Conservation (phyloP, 2,797 vertebrate species). For the Notamacropus eugenii region DNA sequence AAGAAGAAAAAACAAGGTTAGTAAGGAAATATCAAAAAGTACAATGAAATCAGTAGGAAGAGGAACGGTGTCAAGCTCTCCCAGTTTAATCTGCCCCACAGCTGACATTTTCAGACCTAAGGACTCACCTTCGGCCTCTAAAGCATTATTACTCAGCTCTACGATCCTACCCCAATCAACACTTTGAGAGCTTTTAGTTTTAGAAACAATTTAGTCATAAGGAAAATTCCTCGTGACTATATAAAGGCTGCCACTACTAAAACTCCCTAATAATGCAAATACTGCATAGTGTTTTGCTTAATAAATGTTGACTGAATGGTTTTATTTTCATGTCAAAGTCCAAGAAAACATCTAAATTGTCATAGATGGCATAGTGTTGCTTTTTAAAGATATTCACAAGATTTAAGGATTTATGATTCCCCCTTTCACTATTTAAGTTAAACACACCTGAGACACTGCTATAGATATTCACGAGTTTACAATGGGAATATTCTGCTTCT, state of each 20-base stretch:
- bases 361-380: background rate
- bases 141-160: background rate
- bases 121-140: background rate
- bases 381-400: constrained; percentile 16
- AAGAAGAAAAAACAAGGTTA: background rate
- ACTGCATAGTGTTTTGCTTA: background rate
- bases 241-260: constrained; percentile 18
- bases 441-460: background rate
- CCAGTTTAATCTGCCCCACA: background rate
- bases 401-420: constrained; percentile 38
- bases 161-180: background rate
- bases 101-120: background rate
- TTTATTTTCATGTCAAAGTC: constrained; percentile 23
- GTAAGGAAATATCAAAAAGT: background rate
- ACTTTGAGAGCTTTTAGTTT: background rate
- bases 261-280: constrained; percentile 15
- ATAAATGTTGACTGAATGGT: background rate
- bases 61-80: background rate
- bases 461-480: background rate
- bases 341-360: constrained; percentile 27
- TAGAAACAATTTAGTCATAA: background rate
- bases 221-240: constrained; percentile 37
- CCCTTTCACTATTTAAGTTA: constrained; percentile 23
- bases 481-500: background rate
- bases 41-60: constrained; percentile 8